Evolutionary conservation across 1,140 invertebrate species (phyloP).

Genomic region (Listronotus bonariensis): DNA sequence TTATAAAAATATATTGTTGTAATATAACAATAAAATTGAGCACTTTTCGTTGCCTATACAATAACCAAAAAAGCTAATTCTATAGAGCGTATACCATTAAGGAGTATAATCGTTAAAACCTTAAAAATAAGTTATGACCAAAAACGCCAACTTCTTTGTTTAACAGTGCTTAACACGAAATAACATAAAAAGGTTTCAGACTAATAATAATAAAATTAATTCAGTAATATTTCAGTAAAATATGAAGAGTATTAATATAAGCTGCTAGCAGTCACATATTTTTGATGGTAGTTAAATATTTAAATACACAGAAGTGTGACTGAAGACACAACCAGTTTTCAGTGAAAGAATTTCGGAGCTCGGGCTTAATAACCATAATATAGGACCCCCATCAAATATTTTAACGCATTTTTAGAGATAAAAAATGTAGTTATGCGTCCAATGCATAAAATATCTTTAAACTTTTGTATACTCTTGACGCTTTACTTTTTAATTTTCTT

Average conservation of each 20-base stretch:
- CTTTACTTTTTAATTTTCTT: not conserved
- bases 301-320: slow-evolving; percentile 39
- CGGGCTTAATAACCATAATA: slow-evolving; percentile 22
- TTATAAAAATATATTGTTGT: no score
- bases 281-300: slow-evolving; percentile 33
- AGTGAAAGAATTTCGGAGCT: slow-evolving; percentile 8
- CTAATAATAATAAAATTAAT: slow-evolving; percentile 33
- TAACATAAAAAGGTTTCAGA: slow-evolving; percentile 9
- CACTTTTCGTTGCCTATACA: no score
- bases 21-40: no score
- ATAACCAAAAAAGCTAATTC: no score
- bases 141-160: not conserved
- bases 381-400: slow-evolving; percentile 16
- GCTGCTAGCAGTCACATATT: slow-evolving; percentile 31
- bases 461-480: no score
- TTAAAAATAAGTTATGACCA: no score
- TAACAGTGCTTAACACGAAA: slow-evolving; percentile 1
- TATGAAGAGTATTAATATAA: slow-evolving; percentile 32
- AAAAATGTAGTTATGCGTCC: slow-evolving; percentile 12
- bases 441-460: slow-evolving; percentile 12
- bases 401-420: slow-evolving; percentile 3
- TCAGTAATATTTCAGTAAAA: slow-evolving; percentile 33
- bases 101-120: not conserved
- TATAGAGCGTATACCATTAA: no score
- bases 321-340: slow-evolving; percentile 4